Percentiles rank a stretch among this genome's conserved stretches.
These are phyloP conservation scores for Linnaemya vulpina DNA, from an alignment of 2,888 invertebrate species.

Conservation along the genomic window DNA sequence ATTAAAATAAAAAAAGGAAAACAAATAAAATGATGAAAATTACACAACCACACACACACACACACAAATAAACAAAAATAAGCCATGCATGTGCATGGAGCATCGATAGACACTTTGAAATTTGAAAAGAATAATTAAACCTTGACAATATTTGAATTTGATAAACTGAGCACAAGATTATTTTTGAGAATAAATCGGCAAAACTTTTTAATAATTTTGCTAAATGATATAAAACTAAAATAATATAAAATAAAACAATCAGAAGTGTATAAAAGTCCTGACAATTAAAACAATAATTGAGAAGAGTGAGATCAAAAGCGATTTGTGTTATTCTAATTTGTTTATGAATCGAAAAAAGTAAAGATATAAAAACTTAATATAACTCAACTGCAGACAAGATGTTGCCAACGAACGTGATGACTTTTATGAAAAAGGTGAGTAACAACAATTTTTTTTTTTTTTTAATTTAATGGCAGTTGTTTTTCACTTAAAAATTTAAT, in stretches of 20 bases:
- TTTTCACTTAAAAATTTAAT: too few relatives aligned
- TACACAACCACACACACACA: neutral
- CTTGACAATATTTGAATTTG: conserved; percentile 56
- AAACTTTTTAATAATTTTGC: neutral
- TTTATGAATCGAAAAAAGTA: neutral
- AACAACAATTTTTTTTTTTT: too few relatives aligned
- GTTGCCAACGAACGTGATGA: conserved; percentile 95
- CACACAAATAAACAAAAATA: neutral
- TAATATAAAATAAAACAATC: too few relatives aligned
- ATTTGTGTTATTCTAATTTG: neutral
- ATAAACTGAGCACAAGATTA: conserved; percentile 4
- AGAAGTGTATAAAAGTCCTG: neutral
- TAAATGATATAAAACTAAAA: too few relatives aligned
- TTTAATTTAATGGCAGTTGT: too few relatives aligned
- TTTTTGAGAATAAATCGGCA: neutral
- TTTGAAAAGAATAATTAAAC: conserved; percentile 16
- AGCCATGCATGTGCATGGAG: too few relatives aligned
- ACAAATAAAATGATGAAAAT: neutral
- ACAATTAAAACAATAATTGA: neutral
- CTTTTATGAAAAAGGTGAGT: conserved; percentile 96
- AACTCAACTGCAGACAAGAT: conserved; percentile 84
- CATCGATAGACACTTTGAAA: neutral
- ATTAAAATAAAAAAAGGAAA: conserved; percentile 25
- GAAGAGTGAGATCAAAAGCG: neutral
- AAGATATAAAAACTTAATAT: conserved; percentile 52